Percentiles rank a stretch among this genome's conserved stretches.
Evolutionary conservation across 2,888 invertebrate species (phyloP).

Genomic region (Anthrax anthrax): DNA sequence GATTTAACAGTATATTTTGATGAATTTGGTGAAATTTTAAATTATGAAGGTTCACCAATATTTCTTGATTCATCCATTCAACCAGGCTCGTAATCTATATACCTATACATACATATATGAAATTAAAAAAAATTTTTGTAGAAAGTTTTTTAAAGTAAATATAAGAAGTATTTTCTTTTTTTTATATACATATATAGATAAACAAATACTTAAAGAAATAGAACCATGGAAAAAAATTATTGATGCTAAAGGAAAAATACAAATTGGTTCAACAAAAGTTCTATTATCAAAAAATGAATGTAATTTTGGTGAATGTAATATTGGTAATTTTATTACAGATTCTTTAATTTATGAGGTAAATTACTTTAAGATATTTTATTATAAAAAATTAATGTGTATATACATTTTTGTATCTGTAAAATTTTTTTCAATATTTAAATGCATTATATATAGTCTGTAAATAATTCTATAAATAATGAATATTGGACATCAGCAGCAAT

Average conservation of each 20-base stretch:
- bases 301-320: conserved; percentile 49
- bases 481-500: conserved; percentile 54
- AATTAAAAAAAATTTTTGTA: too few species aligned
- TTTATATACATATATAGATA: too few species aligned
- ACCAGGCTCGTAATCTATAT: conserved; percentile 45
- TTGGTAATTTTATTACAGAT: conserved; percentile 60
- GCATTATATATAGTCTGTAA: conserved; percentile 16
- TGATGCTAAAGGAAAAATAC: conserved; percentile 38
- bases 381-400: too few species aligned
- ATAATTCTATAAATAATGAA: conserved; percentile 30
- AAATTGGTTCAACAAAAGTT: conserved; percentile 46
- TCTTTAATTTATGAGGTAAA: conserved; percentile 51
- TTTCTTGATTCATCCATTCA: conserved; percentile 46
- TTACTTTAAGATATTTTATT: conserved; percentile 4
- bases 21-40: conserved; percentile 44
- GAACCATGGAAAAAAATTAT: conserved; percentile 44
- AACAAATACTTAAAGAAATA: conserved; percentile 42
- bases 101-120: too few species aligned
- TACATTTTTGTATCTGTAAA: too few species aligned
- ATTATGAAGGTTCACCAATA: conserved; percentile 60
- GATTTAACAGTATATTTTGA: conserved; percentile 58
- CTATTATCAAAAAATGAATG: conserved; percentile 42
- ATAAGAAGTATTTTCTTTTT: conserved; percentile 11
- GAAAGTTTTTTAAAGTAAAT: background rate
- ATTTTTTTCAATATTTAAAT: background rate